These are phyloP conservation scores for Polypterus bichir DNA, from an alignment of 2,113 vertebrate genomes.

Conservation along the genomic window DNA sequence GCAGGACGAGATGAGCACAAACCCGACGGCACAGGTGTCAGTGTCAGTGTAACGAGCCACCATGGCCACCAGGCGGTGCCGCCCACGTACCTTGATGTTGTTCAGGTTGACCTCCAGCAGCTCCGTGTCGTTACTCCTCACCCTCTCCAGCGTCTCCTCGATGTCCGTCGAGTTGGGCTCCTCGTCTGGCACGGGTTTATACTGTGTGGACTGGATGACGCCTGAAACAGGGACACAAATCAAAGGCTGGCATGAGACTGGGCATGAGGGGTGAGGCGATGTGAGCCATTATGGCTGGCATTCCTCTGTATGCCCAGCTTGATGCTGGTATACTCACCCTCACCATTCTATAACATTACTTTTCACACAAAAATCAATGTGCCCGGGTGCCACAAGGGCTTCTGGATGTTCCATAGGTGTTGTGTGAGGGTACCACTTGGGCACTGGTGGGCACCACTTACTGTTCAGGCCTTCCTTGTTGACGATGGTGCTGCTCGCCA, in stretches of 20 bases:
- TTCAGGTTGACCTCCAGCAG: conserved; percentile 93
- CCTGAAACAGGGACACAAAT: conserved; percentile 40
- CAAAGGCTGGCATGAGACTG: too few relatives aligned
- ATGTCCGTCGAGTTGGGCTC: conserved; percentile 85
- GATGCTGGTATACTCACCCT: too few relatives aligned
- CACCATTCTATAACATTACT: too few relatives aligned
- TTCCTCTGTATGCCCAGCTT: too few relatives aligned
- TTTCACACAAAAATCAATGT: too few relatives aligned
- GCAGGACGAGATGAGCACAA: conserved; percentile 5
- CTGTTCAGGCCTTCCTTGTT: conserved; percentile 98
- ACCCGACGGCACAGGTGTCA: neutral
- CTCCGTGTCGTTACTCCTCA: conserved; percentile 78
- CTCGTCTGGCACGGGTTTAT: conserved; percentile 90
- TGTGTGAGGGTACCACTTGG: neutral
- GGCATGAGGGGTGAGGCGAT: too few relatives aligned
- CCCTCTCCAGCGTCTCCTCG: conserved; percentile 71
- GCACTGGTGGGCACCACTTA: conserved; percentile 43
- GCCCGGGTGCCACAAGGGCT: too few relatives aligned
- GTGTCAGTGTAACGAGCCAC: too few relatives aligned
- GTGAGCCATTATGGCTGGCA: too few relatives aligned
- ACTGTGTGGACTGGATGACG: conserved; percentile 90
- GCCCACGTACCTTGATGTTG: conserved; percentile 72
- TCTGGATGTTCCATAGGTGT: too few relatives aligned
- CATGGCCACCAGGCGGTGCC: neutral
- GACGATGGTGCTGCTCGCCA: conserved; percentile 89